Conservation (phyloP, 2,888 invertebrate species). For the Lissonota sp. region DNA sequence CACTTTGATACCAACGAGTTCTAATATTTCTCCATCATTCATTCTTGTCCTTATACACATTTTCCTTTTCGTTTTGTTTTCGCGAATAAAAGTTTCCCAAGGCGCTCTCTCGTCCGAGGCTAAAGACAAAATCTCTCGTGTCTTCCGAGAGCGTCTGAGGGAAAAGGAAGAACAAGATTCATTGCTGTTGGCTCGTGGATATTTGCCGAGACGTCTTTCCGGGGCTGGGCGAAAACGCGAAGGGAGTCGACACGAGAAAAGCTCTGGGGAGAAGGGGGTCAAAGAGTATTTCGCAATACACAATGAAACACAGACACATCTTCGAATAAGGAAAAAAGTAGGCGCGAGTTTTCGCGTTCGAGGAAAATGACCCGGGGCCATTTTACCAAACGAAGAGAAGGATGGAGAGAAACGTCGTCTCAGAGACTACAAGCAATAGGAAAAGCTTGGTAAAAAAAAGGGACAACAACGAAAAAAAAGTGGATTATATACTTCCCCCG, state of each 20-base stretch:
- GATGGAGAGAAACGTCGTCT: conserved; percentile 22
- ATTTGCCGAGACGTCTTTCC: conserved; percentile 53
- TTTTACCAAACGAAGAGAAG: conserved; percentile 44
- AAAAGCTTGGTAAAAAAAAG: conserved; percentile 38
- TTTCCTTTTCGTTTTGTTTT: neutral
- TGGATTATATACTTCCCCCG: conserved; percentile 46
- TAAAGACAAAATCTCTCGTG: conserved; percentile 27
- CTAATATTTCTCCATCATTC: neutral
- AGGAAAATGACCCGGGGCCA: conserved; percentile 64
- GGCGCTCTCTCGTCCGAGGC: neutral
- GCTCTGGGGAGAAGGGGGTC: conserved; percentile 39
- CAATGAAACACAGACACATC: conserved; percentile 7
- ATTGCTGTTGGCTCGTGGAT: conserved; percentile 45
- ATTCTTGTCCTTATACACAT: neutral
- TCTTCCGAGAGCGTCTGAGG: neutral
- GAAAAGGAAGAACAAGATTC: conserved; percentile 45
- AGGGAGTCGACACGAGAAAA: conserved; percentile 9
- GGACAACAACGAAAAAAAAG: conserved; percentile 23
- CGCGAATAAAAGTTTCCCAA: conserved; percentile 5
- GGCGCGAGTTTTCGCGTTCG: conserved; percentile 15
- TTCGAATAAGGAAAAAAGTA: conserved; percentile 22
- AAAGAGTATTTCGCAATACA: conserved; percentile 55
- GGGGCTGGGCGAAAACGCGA: neutral
- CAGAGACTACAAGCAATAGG: conserved; percentile 34
- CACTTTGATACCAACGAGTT: conserved; percentile 17